phyloP scores from a whole-genome alignment of 2,797 vertebrate species.

The Labroides dimidiatus region DNA sequence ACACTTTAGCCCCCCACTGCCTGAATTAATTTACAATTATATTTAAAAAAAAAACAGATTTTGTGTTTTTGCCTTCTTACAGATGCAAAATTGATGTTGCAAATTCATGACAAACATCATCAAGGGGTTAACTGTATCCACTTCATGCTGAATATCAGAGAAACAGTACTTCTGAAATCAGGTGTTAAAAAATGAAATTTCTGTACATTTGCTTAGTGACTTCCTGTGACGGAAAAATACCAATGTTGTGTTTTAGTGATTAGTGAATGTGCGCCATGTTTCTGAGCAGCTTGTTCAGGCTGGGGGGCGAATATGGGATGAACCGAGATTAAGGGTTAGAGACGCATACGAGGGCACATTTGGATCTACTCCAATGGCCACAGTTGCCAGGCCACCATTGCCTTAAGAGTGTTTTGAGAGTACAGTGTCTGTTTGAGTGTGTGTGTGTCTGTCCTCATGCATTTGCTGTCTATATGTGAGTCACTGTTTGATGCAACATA shows the following conservation, averaged over 20 bases:
- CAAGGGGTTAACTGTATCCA: slow-evolving; percentile 1
- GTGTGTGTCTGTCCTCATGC: slow-evolving; percentile 5
- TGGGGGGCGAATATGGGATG: slow-evolving; percentile 3
- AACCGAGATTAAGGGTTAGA: slow-evolving; percentile 33
- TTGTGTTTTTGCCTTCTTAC: no score
- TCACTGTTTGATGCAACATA: slow-evolving; percentile 41
- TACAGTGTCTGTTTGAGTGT: slow-evolving; percentile 36
- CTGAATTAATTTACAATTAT: no score
- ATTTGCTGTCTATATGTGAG: slow-evolving; percentile 25
- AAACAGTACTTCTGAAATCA: slow-evolving; percentile 28
- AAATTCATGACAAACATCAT: no score
- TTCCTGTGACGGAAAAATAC: slow-evolving; percentile 27
- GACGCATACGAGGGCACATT: slow-evolving; percentile 41
- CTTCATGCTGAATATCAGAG: not conserved
- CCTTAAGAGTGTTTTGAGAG: slow-evolving; percentile 70
- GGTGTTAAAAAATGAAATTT: slow-evolving; percentile 16
- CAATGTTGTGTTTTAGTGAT: slow-evolving; percentile 35
- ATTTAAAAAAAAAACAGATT: no score
- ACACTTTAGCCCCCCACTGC: no score
- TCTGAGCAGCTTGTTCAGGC: slow-evolving; percentile 39
- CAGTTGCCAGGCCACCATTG: slow-evolving; percentile 76
- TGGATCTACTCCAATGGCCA: slow-evolving; percentile 66
- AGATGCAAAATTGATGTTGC: no score
- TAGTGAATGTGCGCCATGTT: slow-evolving; percentile 18
- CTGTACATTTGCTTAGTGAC: slow-evolving; percentile 28